Conservation (phyloP, 2,888 invertebrate species). For the Drosophila ustulata region DNA sequence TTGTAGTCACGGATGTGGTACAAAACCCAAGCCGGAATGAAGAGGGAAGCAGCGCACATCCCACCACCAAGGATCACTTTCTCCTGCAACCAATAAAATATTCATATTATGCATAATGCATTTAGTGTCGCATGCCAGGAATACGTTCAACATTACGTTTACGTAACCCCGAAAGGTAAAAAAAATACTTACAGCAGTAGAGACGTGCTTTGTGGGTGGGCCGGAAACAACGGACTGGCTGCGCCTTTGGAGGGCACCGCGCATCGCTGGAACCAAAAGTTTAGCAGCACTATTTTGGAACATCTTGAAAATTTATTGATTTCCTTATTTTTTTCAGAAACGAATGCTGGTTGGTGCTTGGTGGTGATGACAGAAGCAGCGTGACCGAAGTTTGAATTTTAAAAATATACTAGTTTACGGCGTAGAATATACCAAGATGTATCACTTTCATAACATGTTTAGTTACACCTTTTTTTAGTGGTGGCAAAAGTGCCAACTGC, state of each 20-base stretch:
- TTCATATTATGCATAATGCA: not conserved
- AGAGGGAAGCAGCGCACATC: constrained; percentile 76
- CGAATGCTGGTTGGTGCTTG: constrained; percentile 35
- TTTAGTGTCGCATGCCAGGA: constrained; percentile 1
- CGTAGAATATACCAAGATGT: not conserved
- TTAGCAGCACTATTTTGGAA: constrained; percentile 81
- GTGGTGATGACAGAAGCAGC: constrained; percentile 15
- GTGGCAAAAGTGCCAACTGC: not conserved
- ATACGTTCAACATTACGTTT: constrained; percentile 49
- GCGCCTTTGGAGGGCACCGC: constrained; percentile 81
- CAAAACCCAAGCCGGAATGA: constrained; percentile 83
- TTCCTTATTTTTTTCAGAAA: constrained; percentile 26
- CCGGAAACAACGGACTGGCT: constrained; percentile 83
- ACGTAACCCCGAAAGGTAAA: constrained; percentile 69
- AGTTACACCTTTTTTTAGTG: not conserved
- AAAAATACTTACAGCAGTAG: constrained; percentile 81
- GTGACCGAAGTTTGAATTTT: not conserved
- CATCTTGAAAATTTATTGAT: constrained; percentile 65
- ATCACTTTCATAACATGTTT: not conserved
- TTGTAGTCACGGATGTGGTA: constrained; percentile 83
- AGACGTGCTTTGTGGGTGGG: constrained; percentile 82
- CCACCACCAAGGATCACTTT: constrained; percentile 81
- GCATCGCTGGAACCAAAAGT: constrained; percentile 81
- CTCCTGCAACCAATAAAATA: constrained; percentile 73
- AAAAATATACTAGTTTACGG: not conserved